A percentile compares a stretch with the other conserved stretches of the same genome.
Conservation (phyloP, 1,140 invertebrate genomes). For the Sminthurides bifidus region DNA sequence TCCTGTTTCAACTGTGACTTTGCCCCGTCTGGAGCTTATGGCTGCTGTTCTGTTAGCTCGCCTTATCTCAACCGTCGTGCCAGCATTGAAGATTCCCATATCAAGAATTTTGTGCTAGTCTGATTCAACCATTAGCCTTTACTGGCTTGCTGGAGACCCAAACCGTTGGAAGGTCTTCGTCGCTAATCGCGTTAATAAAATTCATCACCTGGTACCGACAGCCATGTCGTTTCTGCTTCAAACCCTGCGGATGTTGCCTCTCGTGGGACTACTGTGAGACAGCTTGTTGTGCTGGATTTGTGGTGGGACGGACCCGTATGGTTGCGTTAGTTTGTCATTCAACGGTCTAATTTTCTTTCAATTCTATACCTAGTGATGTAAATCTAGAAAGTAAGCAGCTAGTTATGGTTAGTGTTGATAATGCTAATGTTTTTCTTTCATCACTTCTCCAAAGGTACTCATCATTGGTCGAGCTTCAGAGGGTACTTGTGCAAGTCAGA, state of each 20-base stretch:
- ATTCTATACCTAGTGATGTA: too few relatives aligned
- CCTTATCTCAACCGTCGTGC: conserved; percentile 3
- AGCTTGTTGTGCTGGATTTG: neutral
- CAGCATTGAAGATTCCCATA: neutral
- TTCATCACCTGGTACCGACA: conserved; percentile 20
- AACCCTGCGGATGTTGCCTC: conserved; percentile 7
- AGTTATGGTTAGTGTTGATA: too few relatives aligned
- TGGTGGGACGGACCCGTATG: conserved; percentile 9
- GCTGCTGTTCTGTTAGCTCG: conserved; percentile 10
- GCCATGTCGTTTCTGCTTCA: neutral
- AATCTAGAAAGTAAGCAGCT: too few relatives aligned
- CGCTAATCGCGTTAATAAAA: conserved; percentile 35
- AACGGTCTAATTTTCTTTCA: too few relatives aligned
- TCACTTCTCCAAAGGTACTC: too few relatives aligned
- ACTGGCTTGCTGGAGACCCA: conserved; percentile 34
- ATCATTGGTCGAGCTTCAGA: too few relatives aligned
- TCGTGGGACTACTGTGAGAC: neutral
- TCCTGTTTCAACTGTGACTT: conserved; percentile 12
- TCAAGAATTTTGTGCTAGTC: conserved; percentile 14
- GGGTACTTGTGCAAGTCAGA: too few relatives aligned
- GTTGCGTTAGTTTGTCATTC: neutral
- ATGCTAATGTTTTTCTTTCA: too few relatives aligned
- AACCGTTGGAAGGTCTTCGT: conserved; percentile 36
- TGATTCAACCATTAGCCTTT: conserved; percentile 36
- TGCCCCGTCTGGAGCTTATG: conserved; percentile 22